Percentiles rank a stretch among this genome's conserved stretches.
phyloP scores from a whole-genome alignment of 1,140 invertebrate genomes.

The Vanessa atalanta region DNA sequence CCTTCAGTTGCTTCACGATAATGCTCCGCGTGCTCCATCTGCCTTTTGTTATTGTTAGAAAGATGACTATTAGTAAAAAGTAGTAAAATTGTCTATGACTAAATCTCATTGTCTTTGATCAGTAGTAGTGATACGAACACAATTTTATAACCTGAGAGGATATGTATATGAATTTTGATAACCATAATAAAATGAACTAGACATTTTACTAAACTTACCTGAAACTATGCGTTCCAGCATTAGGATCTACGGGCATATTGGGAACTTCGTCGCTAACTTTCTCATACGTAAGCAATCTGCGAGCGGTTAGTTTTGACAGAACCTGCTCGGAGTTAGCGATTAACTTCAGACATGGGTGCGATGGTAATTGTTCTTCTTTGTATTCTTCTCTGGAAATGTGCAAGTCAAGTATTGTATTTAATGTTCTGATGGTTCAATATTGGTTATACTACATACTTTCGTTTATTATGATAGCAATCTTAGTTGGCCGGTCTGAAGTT shows the following conservation, averaged over 20 bases:
- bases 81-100: too few species aligned
- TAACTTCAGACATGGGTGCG: slow-evolving; percentile 89
- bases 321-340: slow-evolving; percentile 93
- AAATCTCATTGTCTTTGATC: too few species aligned
- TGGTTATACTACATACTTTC: too few species aligned
- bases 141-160: too few species aligned
- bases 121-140: too few species aligned
- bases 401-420: not conserved
- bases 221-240: slow-evolving; percentile 53
- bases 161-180: not conserved
- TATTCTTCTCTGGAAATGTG: slow-evolving; percentile 85
- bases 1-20: too few species aligned
- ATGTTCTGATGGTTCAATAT: too few species aligned
- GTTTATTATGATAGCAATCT: too few species aligned
- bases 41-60: too few species aligned
- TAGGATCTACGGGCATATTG: slow-evolving; percentile 48
- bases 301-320: slow-evolving; percentile 88
- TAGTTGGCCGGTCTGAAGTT: too few species aligned
- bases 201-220: slow-evolving; percentile 44
- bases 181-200: not conserved
- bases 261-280: slow-evolving; percentile 85
- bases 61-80: too few species aligned
- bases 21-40: too few species aligned
- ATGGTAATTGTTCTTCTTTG: slow-evolving; percentile 86
- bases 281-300: slow-evolving; percentile 92